phyloP scores from a whole-genome alignment of 2,888 invertebrate genomes.

The Dryobotodes eremita region DNA sequence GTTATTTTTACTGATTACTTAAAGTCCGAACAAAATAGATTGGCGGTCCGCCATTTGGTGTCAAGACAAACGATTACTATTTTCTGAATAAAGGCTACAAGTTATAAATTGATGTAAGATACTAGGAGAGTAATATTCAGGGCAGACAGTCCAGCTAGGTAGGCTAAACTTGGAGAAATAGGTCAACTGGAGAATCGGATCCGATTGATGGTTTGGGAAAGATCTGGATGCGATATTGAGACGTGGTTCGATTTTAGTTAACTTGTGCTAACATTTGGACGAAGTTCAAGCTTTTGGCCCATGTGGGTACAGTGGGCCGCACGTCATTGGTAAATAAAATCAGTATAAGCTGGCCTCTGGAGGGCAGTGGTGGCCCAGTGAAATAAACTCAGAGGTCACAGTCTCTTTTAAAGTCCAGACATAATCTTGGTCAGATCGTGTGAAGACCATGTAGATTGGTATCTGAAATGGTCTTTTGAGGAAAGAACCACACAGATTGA shows the following conservation, averaged over 20 bases:
- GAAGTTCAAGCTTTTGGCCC: neutral
- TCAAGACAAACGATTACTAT: constrained; percentile 4
- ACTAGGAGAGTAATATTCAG: neutral
- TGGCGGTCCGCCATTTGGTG: neutral
- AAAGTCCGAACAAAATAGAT: too few species aligned
- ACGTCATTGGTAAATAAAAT: neutral
- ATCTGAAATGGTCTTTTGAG: too few species aligned
- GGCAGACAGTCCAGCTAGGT: neutral
- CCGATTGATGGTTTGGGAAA: neutral
- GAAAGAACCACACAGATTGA: too few species aligned
- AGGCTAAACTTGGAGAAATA: neutral
- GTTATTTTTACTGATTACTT: too few species aligned
- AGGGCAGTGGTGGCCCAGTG: too few species aligned
- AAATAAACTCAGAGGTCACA: too few species aligned
- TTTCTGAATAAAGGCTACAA: neutral
- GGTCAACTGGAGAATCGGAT: neutral
- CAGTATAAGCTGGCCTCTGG: neutral
- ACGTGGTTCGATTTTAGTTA: neutral
- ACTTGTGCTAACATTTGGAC: neutral
- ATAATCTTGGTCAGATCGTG: too few species aligned
- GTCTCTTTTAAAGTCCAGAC: too few species aligned
- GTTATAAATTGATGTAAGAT: neutral
- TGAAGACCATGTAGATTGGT: too few species aligned
- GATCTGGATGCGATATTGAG: neutral
- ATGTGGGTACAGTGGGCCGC: neutral